phyloP scores from a whole-genome alignment of 2,113 vertebrate genomes.

The Pterocles orientalis region DNA sequence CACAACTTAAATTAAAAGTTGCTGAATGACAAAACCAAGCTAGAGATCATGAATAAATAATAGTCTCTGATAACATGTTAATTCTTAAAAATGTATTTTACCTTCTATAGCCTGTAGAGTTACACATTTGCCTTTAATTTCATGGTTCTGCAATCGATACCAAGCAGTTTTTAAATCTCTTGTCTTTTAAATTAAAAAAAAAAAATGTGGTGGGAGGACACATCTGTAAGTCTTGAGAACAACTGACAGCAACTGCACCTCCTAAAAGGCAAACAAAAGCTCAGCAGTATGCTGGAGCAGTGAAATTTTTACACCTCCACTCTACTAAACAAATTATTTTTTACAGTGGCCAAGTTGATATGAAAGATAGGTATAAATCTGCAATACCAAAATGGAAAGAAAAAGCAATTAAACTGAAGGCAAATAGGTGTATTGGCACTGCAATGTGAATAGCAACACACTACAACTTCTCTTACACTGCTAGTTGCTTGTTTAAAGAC shows the following conservation, averaged over 20 bases:
- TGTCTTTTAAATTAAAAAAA: not conserved
- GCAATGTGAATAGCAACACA: not conserved
- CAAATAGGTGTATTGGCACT: not conserved
- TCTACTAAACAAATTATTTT: not conserved
- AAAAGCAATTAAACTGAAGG: not conserved
- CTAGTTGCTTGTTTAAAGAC: not conserved
- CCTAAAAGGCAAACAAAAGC: not conserved
- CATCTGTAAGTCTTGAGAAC: not conserved
- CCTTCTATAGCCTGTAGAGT: not conserved
- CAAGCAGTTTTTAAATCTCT: not conserved
- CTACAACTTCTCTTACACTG: not conserved
- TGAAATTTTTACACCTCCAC: not conserved
- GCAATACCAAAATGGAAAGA: not conserved
- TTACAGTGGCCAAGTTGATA: not conserved
- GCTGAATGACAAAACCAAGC: not conserved
- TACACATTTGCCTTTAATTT: not conserved
- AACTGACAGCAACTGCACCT: not conserved
- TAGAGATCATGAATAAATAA: not conserved
- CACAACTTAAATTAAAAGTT: not conserved
- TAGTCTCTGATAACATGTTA: fast-evolving
- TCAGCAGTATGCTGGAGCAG: not conserved
- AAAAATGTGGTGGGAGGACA: fast-evolving
- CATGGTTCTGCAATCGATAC: not conserved
- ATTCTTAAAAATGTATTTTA: not conserved
- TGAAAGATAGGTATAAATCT: not conserved